A percentile compares a stretch with the other conserved stretches of the same genome.
phyloP scores from a whole-genome alignment of 1,140 invertebrate species.

The Eupristina koningsbergeri region DNA sequence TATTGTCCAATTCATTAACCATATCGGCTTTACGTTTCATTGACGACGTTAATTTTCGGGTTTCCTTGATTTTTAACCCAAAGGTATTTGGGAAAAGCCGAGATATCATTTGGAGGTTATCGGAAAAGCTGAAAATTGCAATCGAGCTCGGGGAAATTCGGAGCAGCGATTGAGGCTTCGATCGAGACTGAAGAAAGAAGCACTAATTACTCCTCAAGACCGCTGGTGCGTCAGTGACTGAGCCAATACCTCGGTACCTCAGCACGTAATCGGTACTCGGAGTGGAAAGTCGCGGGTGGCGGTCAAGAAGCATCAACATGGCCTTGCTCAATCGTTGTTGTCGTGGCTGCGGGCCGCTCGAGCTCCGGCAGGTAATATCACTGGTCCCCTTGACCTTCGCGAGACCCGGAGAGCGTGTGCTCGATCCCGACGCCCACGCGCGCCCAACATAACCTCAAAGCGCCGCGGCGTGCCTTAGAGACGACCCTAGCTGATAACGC shows the following conservation, averaged over 20 bases:
- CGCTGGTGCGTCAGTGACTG: neutral
- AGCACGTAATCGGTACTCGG: neutral
- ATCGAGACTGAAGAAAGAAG: too few species aligned
- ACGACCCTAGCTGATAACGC: neutral
- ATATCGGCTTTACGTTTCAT: too few species aligned
- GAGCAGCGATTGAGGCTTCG: too few species aligned
- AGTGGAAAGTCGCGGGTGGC: neutral
- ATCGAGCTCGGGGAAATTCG: too few species aligned
- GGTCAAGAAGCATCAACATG: slow-evolving; percentile 9
- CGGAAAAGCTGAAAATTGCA: too few species aligned
- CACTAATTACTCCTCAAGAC: too few species aligned
- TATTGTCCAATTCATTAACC: too few species aligned
- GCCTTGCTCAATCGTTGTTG: slow-evolving; percentile 17
- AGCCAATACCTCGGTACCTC: too few species aligned
- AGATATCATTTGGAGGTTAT: too few species aligned
- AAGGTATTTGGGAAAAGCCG: too few species aligned
- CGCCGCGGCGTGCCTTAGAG: neutral
- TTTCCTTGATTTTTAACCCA: too few species aligned
- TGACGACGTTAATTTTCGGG: too few species aligned
- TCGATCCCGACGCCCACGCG: neutral
- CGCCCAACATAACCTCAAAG: slow-evolving; percentile 36
- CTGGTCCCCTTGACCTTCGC: slow-evolving; percentile 37
- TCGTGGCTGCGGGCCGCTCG: neutral
- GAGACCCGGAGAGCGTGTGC: neutral
- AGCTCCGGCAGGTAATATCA: slow-evolving; percentile 29